Evolutionary conservation across 1,140 invertebrate genomes (phyloP), one percentile per base, ranked within the genome.

Genomic region (Leptonema lineaticorne): DNA sequence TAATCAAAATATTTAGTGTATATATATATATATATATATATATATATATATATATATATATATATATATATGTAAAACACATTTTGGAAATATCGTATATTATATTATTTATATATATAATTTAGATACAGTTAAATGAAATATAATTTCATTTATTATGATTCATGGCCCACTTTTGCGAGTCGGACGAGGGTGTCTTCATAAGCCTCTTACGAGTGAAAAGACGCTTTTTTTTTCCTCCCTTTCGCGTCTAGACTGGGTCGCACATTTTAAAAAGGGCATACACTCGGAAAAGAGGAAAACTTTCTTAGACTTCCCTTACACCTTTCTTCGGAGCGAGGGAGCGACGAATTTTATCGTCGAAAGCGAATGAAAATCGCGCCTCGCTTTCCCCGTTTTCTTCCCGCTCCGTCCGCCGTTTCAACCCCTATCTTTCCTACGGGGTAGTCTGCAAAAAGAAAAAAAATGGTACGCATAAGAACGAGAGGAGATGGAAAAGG

Each of bases 81-180:
- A n/a, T n/a, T n/a, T n/a, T n/a, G n/a, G n/a, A n/a, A n/a, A n/a
- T n/a, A n/a, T n/a, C n/a, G n/a, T n/a, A n/a, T n/a, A n/a, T n/a
- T n/a, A n/a, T n/a, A n/a, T n/a, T n/a, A n/a, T n/a, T n/a, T n/a
- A n/a, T n/a, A n/a, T n/a, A n/a, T n/a, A n/a, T n/a, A n/a, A 41
- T 16, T 41, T 41, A 41, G 37, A 9, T 41, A 14, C 11, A 53
- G 50, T 53, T 53, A 53, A 53, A 53, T 53, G 27, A 26, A 24
- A 53, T 26, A 53, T 53, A 53, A 53, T 53, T 53, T 26, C 50
- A 53, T 53, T 53, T 53, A 53, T 53, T 53, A 53, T 53, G 50
- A 53, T 53, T 53, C 50, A 53, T 53, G 50, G 50, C 50, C 50
- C 50, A 53, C 50, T 53, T 53, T 53, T 24, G 18, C 24, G n/a